Evolutionary conservation across 1,140 invertebrate genomes (phyloP), one percentile per base, ranked within the genome.

Genomic region (Stratiolaelaps scimitus): DNA sequence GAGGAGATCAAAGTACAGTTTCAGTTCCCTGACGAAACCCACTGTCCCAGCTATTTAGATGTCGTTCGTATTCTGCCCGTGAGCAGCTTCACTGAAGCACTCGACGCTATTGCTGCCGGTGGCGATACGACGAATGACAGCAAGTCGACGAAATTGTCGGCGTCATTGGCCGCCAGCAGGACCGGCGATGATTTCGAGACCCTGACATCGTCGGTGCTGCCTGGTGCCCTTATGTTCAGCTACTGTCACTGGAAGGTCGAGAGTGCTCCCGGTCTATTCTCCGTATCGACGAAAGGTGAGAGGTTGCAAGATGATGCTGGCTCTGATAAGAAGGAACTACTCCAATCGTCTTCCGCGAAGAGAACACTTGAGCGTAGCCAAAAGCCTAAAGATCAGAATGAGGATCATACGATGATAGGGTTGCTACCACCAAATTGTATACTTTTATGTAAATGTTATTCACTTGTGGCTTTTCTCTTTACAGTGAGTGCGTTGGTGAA

Each of bases 161-260:
- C 34, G 10, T 40, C 34, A 10, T 40, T 40, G 34, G 34, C 34
- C 5, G 34, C 34, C 34, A 40, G 34, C 10, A 40, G 10, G 34
- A 40, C 34, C 10, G 34, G 10, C 34, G 34, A 40, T 40, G 34
- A 40, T 10, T 40, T 40, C 10, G 34, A 40, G 34, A 40, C 34
- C 5, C 34, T 40, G 5, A 40, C 4, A 6, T 40, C 34, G 10
- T 40, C 34, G 10, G 34, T 40, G 34, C 34, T 40, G 34, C 10
- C 34, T 40, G 34, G 34, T 40, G 53, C 26, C 6, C 23, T 60
- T 1, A 26, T 23, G 26, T 60, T 60, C 20, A 60, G 53, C 23
- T 60, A 60, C 23, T 60, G 53, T 34, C 53, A 34, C 15, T 60
- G 53, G 53, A 26, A 60, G 26, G 34, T 60, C 53, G 53, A 60